These are phyloP conservation scores for Pardosa pseudoannulata DNA, from an alignment of 2,888 invertebrate genomes.

Conservation along the genomic window DNA sequence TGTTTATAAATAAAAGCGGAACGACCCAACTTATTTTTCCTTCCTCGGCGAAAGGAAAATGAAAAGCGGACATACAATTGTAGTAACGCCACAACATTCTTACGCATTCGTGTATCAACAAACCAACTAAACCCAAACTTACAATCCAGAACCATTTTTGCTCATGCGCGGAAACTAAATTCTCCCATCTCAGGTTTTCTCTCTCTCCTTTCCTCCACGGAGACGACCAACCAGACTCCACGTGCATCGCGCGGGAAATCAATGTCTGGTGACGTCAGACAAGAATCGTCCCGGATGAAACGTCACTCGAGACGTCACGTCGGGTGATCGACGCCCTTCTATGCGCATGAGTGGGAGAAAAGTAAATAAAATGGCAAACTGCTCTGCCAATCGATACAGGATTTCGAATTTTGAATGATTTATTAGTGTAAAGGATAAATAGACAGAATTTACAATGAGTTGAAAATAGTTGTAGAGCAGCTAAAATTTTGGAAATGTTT, in stretches of 20 bases:
- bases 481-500: no score
- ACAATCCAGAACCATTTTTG: conserved; percentile 1
- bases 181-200: not conserved
- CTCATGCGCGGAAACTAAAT: not conserved
- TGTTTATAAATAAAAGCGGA: no score
- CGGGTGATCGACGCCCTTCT: conserved; percentile 9
- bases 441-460: not conserved
- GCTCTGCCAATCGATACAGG: not conserved
- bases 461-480: no score
- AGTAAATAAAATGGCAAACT: not conserved
- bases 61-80: not conserved
- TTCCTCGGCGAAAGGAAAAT: no score
- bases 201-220: conserved; percentile 26
- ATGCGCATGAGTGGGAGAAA: not conserved
- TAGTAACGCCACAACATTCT: not conserved
- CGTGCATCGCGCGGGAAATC: conserved; percentile 63
- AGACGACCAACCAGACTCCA: conserved; percentile 70
- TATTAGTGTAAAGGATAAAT: not conserved
- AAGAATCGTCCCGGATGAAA: conserved; percentile 23
- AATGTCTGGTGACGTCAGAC: conserved; percentile 56
- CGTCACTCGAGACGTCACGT: conserved; percentile 47
- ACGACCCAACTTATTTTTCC: no score
- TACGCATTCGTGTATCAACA: not conserved
- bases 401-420: conserved; percentile 3
- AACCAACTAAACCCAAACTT: not conserved